Conservation (phyloP, 2,797 vertebrate genomes). For the Helarctos malayanus region DNA sequence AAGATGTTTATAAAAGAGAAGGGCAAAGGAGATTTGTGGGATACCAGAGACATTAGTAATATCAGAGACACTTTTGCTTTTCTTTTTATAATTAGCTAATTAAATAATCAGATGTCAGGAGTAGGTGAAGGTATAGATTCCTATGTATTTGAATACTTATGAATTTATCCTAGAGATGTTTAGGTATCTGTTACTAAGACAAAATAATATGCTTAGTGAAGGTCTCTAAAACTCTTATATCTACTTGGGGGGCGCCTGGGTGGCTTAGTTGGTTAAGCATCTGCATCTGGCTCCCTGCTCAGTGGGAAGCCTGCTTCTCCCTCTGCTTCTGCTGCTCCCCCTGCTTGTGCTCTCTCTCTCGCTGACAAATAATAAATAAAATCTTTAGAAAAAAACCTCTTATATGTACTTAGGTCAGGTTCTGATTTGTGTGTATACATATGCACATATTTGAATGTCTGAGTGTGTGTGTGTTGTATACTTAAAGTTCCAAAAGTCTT, state of each 20-base stretch:
- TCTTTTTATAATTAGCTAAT: not conserved
- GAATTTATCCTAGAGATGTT: not conserved
- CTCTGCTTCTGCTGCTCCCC: no score
- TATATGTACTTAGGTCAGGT: not conserved
- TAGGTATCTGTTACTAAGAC: not conserved
- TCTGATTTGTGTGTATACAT: not conserved
- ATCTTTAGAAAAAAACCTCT: no score
- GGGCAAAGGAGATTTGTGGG: not conserved
- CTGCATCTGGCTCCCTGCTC: no score
- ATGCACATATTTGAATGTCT: not conserved
- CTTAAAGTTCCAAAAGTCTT: not conserved
- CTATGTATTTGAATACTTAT: not conserved
- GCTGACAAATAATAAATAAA: no score
- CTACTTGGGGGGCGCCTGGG: no score
- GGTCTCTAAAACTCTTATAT: not conserved
- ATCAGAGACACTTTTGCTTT: constrained; percentile 6
- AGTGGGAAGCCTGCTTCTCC: no score
- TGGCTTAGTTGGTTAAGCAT: no score
- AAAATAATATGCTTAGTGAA: constrained; percentile 25
- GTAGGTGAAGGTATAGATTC: not conserved
- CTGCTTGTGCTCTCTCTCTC: no score
- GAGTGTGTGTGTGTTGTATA: not conserved
- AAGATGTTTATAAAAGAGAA: constrained; percentile 57
- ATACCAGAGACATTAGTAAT: not conserved
- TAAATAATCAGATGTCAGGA: not conserved